A percentile compares a stretch with the other conserved stretches of the same genome.
phyloP scores from a whole-genome alignment of 2,113 vertebrate species.

The Xenotilapia longispinis region DNA sequence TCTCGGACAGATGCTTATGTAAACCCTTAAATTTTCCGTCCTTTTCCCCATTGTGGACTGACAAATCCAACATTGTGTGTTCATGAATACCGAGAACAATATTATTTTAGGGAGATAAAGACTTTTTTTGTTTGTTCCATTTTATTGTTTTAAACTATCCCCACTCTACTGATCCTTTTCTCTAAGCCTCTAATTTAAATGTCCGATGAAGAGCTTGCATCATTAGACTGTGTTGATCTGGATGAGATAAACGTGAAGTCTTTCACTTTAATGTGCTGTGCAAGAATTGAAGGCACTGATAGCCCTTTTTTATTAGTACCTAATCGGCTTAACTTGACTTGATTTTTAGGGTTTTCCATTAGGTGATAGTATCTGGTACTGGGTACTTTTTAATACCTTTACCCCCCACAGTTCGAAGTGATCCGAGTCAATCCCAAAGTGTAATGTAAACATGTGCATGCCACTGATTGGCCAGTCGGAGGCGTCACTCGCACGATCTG shows the following conservation, averaged over 20 bases:
- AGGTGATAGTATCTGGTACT: neutral
- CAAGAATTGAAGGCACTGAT: neutral
- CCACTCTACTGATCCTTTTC: neutral
- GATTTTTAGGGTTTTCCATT: neutral
- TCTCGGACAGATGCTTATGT: slow-evolving; percentile 36
- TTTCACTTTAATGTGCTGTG: neutral
- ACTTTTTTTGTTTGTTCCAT: slow-evolving; percentile 56
- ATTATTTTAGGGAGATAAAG: slow-evolving; percentile 52
- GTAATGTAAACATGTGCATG: neutral
- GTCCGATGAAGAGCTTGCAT: slow-evolving; percentile 7
- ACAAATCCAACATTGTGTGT: slow-evolving; percentile 30
- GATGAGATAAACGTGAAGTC: neutral
- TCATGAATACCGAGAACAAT: slow-evolving; percentile 64
- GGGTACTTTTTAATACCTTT: neutral
- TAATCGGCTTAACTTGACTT: neutral
- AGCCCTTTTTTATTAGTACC: neutral
- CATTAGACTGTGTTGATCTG: slow-evolving; percentile 5
- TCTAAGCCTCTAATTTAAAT: slow-evolving; percentile 19
- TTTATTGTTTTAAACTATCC: slow-evolving; percentile 49
- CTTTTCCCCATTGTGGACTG: slow-evolving; percentile 28
- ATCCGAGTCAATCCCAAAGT: neutral
- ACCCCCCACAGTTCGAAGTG: neutral
- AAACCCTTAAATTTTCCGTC: slow-evolving; percentile 51
- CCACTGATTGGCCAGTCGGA: neutral
- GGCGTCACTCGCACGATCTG: neutral